A percentile compares a stretch with the other conserved stretches of the same genome.
phyloP scores from a whole-genome alignment of 2,888 invertebrate genomes.

The Cecidostiba fungosa region DNA sequence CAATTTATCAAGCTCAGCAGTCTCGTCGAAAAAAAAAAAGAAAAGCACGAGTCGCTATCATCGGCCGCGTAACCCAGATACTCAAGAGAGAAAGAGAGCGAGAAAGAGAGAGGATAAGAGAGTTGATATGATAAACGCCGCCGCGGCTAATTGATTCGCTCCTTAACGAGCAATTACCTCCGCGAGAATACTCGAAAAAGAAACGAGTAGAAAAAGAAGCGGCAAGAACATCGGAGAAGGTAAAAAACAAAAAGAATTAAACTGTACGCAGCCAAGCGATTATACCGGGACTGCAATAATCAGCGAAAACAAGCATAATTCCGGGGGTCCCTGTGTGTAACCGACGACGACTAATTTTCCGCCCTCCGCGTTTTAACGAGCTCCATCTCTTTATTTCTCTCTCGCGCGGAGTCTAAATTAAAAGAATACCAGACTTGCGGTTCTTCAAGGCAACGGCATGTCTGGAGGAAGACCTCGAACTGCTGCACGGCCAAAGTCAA shows the following conservation, averaged over 20 bases:
- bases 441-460: constrained; percentile 44
- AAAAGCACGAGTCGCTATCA: not conserved
- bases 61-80: not conserved
- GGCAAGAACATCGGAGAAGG: not conserved
- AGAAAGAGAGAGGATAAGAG: too few relatives aligned
- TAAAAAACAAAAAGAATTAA: not conserved
- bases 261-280: not conserved
- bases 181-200: not conserved
- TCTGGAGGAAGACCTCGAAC: constrained; percentile 51
- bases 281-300: not conserved
- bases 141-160: constrained; percentile 4
- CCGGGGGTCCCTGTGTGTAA: not conserved
- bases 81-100: not conserved
- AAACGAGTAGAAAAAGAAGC: not conserved
- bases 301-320: constrained; percentile 38
- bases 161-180: constrained; percentile 2
- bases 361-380: constrained; percentile 24
- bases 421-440: constrained; percentile 33
- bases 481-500: constrained; percentile 54
- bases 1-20: constrained; percentile 5
- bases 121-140: constrained; percentile 5
- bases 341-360: constrained; percentile 33
- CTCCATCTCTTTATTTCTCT: not conserved
- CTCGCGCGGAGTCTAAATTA: not conserved
- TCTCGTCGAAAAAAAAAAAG: not conserved